These are phyloP conservation scores for Notechis scutatus DNA, from an alignment of 2,113 vertebrate species.

Conservation along the genomic window DNA sequence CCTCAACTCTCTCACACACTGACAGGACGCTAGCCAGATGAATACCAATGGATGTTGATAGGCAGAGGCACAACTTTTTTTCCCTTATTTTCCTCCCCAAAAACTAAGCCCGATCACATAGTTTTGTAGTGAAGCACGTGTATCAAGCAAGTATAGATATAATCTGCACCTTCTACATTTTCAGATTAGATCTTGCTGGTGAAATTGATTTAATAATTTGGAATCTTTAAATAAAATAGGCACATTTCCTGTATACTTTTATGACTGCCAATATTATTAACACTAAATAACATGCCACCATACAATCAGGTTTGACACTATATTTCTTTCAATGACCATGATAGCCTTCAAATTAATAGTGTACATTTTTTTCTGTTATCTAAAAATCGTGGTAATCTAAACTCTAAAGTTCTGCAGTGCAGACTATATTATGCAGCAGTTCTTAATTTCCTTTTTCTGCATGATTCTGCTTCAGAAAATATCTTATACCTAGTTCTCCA, in stretches of 20 bases:
- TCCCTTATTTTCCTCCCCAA: too few species aligned
- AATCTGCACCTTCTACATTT: background rate
- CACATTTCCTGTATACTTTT: background rate
- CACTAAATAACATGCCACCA: background rate
- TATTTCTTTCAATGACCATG: background rate
- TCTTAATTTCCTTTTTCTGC: background rate
- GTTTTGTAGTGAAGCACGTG: too few species aligned
- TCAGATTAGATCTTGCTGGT: conserved; percentile 8
- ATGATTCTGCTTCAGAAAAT: background rate
- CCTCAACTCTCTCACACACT: too few species aligned
- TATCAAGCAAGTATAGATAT: background rate
- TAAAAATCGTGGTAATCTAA: background rate
- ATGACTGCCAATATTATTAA: background rate
- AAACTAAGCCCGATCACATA: too few species aligned
- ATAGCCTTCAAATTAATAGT: background rate
- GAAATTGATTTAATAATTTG: background rate
- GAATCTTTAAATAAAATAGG: conserved; percentile 8
- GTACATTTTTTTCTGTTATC: background rate
- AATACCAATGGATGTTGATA: too few species aligned
- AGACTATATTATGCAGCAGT: background rate
- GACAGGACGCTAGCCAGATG: too few species aligned
- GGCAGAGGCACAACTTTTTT: too few species aligned
- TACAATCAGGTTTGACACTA: background rate
- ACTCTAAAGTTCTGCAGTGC: background rate
- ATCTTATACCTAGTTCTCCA: background rate